Percentiles rank a stretch among this genome's conserved stretches.
These are phyloP conservation scores for Euura lappo DNA, from an alignment of 1,140 invertebrate species.

Conservation along the genomic window DNA sequence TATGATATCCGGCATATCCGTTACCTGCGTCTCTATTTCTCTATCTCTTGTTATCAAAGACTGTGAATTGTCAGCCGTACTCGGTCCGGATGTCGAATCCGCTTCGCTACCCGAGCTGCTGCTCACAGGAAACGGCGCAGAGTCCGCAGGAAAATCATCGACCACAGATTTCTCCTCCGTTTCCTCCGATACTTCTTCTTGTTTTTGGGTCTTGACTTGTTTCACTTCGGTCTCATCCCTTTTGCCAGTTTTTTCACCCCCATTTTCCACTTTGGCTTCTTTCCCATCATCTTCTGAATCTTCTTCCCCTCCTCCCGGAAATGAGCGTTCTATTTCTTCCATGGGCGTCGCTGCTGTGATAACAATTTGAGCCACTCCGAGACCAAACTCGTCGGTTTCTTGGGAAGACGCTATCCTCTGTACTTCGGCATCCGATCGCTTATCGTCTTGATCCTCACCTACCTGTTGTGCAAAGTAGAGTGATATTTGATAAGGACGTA, in stretches of 20 bases:
- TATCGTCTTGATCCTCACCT: conserved; percentile 38
- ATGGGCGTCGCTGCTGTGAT: conserved; percentile 89
- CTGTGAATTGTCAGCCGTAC: conserved; percentile 68
- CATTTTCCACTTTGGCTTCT: conserved; percentile 32
- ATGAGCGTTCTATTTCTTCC: conserved; percentile 78
- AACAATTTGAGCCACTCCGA: conserved; percentile 84
- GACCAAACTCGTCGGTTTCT: conserved; percentile 57
- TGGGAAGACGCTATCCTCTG: conserved; percentile 11
- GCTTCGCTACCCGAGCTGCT: conserved; percentile 68
- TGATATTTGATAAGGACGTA: background rate
- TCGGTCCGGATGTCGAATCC: conserved; percentile 65
- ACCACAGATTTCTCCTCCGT: conserved; percentile 50
- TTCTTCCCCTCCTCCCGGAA: conserved; percentile 56
- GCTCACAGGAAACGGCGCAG: conserved; percentile 63
- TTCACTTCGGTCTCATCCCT: conserved; percentile 25
- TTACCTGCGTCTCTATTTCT: conserved; percentile 38
- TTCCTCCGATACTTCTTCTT: conserved; percentile 40
- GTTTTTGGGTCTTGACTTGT: conserved; percentile 27
- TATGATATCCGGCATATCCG: conserved; percentile 37
- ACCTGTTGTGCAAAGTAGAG: conserved; percentile 22
- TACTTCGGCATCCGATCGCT: conserved; percentile 9
- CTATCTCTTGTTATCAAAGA: conserved; percentile 49
- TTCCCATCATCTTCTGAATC: conserved; percentile 22
- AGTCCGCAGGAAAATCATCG: conserved; percentile 58
- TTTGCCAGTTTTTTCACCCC: conserved; percentile 29